Base-by-base conservation (phyloP, 2,113 vertebrate species). In the Circaetus gallicus region DNA sequence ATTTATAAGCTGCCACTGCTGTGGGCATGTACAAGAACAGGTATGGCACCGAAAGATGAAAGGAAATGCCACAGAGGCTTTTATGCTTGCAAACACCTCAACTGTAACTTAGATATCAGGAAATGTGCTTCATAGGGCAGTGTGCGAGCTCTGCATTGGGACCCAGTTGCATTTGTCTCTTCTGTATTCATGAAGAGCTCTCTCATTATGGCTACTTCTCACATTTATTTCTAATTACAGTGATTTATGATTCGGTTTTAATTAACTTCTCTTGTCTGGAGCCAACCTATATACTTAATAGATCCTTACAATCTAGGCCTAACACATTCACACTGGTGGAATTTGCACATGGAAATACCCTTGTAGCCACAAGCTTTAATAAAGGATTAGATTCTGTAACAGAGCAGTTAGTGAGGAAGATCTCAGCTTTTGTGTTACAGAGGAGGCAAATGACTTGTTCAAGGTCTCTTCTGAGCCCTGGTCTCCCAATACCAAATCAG, bases 201-300 rank as follows among this genome's bases (percentile, higher is more conserved):
- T 43, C 62, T 94, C 81, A 89, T 80, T 45, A 72, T 28, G 31
- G 81, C 53, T 70, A 80, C 88, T 92, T 80, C 76, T 92, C 82
- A 69, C 76, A 83, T 95, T 92, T 89, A 86, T 90, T 95, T 94
- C 82, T 95, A 95, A 95, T 97, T 93, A 95, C 67, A 88, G 50
- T 95, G 93, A 95, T 95, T 95, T 95, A 92, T 93, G 71, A 83
- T 82, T 61, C 71, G 34, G 42, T 89, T 89, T 95, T 95, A 96
- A 96, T 95, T 92, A 96, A 89, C 49, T 86, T 83, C 11, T 69
- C 62, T 88, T 67, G 43, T 95, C 93, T 82, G 76, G 71, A 95
- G 53, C 45, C 59, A 92, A 65, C 89, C 82, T 95, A 28, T 92
- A 29, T 53, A 31, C 67, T 92, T 73, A 77, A 96, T 63, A 77